These are phyloP conservation scores for Adelphocoris suturalis DNA, from an alignment of 2,888 invertebrate genomes.

Conservation along the genomic window DNA sequence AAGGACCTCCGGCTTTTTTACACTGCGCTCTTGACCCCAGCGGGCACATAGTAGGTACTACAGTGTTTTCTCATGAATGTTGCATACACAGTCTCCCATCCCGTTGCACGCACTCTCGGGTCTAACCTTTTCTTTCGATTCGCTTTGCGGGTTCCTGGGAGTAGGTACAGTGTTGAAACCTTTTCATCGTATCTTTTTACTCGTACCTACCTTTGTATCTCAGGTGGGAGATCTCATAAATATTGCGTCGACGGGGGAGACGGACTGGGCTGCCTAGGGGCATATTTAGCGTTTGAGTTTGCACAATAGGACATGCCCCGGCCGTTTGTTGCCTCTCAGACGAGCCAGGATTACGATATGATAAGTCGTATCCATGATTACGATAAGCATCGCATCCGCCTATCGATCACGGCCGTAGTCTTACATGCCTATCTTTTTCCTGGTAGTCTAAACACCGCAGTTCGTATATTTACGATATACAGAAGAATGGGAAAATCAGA, in stretches of 20 bases:
- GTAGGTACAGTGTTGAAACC: constrained; percentile 18
- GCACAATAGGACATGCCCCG: constrained; percentile 35
- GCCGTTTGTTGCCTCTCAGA: not conserved
- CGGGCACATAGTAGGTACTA: not conserved
- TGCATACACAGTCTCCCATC: not conserved
- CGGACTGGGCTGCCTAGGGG: not conserved
- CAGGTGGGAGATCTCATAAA: constrained; percentile 45
- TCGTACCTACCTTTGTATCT: constrained; percentile 17
- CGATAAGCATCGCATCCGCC: not conserved
- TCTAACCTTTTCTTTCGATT: constrained; percentile 43
- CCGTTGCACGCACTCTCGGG: not conserved
- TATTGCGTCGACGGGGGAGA: constrained; percentile 21
- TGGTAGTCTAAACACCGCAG: too few species aligned
- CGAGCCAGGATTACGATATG: not conserved
- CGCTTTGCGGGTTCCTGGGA: not conserved
- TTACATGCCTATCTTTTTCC: not conserved
- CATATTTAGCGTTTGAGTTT: constrained; percentile 47
- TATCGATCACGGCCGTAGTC: not conserved
- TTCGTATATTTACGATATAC: too few species aligned
- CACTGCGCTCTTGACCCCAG: constrained; percentile 26
- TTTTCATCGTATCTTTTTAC: constrained; percentile 3
- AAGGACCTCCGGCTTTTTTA: not conserved
- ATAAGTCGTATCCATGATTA: not conserved
- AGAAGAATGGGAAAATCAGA: too few species aligned
- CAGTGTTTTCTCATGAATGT: constrained; percentile 45